These are phyloP conservation scores for Oxytorus armatus DNA, from an alignment of 2,888 invertebrate genomes.

Conservation along the genomic window DNA sequence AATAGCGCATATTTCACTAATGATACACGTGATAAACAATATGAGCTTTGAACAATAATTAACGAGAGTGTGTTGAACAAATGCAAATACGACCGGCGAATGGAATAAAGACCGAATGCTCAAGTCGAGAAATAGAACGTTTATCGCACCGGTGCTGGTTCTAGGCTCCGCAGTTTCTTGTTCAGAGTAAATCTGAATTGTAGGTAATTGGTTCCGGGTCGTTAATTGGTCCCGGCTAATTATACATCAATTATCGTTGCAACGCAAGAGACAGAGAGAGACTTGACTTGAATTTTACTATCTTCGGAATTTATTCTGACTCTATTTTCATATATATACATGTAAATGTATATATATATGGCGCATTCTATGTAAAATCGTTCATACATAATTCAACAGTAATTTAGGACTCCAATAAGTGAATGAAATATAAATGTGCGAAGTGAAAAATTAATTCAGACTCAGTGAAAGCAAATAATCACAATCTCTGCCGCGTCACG, in stretches of 20 bases:
- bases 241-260: constrained; percentile 65
- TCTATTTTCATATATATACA: not conserved
- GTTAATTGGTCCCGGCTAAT: constrained; percentile 73
- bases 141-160: not conserved
- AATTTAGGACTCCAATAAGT: not conserved
- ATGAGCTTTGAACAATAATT: not conserved
- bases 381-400: not conserved
- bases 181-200: constrained; percentile 34
- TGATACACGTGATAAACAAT: not conserved
- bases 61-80: not conserved
- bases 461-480: not conserved
- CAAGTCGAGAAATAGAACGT: not conserved
- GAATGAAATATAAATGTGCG: not conserved
- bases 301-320: constrained; percentile 42
- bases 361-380: not conserved
- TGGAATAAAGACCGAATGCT: not conserved
- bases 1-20: not conserved
- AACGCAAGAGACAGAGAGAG: constrained; percentile 2
- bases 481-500: too few species aligned
- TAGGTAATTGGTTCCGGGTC: constrained; percentile 72
- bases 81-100: constrained; percentile 27
- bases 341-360: not conserved
- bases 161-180: constrained; percentile 12
- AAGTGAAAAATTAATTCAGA: not conserved
- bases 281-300: constrained; percentile 15